A percentile compares a stretch with the other conserved stretches of the same genome.
Evolutionary conservation across 2,888 invertebrate genomes (phyloP).

Genomic region (Microctonus hyperodae): DNA sequence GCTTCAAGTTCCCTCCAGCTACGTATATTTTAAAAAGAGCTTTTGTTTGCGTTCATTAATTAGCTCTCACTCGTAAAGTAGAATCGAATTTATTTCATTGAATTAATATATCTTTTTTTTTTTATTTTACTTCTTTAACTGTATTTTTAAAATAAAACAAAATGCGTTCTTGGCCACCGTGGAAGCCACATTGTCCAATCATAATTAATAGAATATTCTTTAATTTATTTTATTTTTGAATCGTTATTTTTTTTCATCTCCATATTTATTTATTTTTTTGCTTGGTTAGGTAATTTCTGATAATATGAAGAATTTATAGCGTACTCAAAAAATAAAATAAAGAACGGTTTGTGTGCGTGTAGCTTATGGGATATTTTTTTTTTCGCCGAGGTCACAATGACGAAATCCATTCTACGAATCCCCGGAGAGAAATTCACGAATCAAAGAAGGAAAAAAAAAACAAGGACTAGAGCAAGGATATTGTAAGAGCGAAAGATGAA

Average conservation of each 20-base stretch:
- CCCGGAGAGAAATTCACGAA: neutral
- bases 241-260: neutral
- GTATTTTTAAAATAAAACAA: neutral
- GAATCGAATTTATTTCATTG: slow-evolving; percentile 12
- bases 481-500: neutral
- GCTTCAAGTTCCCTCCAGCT: neutral
- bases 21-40: neutral
- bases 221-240: neutral
- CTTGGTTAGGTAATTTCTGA: neutral
- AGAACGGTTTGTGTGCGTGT: neutral
- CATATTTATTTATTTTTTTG: too few species aligned
- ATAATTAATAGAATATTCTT: slow-evolving; percentile 10
- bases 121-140: too few species aligned
- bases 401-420: neutral
- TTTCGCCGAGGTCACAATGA: slow-evolving; percentile 1
- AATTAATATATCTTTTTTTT: too few species aligned
- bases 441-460: neutral
- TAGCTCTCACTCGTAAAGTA: neutral
- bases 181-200: slow-evolving; percentile 8
- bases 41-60: slow-evolving; percentile 14
- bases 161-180: slow-evolving; percentile 14
- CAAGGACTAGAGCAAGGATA: neutral
- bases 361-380: neutral
- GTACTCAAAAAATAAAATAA: neutral
- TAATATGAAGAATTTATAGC: neutral